Evolutionary conservation across 2,797 vertebrate species (phyloP).

Genomic region (Poeciliopsis paucimaculata): DNA sequence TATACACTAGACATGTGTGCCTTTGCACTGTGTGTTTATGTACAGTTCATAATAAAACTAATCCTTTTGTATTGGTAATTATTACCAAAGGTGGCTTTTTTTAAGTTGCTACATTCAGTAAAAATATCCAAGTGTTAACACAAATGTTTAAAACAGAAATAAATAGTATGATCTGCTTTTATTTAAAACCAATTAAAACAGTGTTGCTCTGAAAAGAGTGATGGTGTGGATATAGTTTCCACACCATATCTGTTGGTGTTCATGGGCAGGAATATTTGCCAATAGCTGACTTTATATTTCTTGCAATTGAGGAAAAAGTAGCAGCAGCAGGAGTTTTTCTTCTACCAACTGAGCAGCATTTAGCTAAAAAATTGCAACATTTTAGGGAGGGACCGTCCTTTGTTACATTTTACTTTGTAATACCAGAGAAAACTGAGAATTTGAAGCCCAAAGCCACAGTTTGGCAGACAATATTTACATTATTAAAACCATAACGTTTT

Average conservation of each 20-base stretch:
- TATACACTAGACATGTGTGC: conserved; percentile 78
- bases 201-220: not conserved
- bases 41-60: conserved; percentile 86
- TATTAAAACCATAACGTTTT: not conserved
- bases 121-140: not conserved
- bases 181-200: not conserved
- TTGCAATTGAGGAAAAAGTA: not conserved
- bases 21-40: conserved; percentile 83
- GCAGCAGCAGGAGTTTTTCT: not conserved
- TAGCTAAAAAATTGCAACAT: not conserved
- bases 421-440: not conserved
- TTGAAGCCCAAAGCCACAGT: not conserved
- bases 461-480: not conserved
- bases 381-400: not conserved
- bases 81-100: conserved; percentile 46
- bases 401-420: not conserved
- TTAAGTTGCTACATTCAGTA: conserved; percentile 12
- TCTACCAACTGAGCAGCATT: not conserved
- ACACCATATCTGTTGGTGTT: not conserved
- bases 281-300: not conserved
- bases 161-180: not conserved
- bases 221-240: not conserved
- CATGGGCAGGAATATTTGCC: not conserved
- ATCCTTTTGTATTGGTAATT: conserved; percentile 83
- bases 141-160: not conserved